Evolutionary conservation across 2,797 vertebrate species (phyloP).

Genomic region (Carapus acus): DNA sequence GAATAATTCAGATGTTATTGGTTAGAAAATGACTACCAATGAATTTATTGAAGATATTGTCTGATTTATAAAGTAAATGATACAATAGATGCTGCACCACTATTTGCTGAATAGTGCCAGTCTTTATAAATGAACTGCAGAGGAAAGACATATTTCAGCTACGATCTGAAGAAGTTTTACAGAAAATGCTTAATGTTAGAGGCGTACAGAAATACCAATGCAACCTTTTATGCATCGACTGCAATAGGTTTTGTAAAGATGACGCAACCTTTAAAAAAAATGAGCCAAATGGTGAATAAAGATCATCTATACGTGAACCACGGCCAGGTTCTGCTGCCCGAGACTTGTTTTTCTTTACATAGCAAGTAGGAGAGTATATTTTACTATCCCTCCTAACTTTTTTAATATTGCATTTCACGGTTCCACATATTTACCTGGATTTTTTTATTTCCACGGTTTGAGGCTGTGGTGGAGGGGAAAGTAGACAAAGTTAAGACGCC

Average conservation of each 20-base stretch:
- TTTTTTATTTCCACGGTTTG: no score
- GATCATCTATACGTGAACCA: constrained; percentile 8
- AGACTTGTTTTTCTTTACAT: constrained; percentile 5
- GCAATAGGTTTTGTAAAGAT: constrained; percentile 27
- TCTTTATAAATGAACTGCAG: constrained; percentile 16
- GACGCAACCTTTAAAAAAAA: constrained; percentile 11
- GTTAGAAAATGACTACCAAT: constrained; percentile 4
- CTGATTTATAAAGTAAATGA: background rate
- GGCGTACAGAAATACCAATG: background rate
- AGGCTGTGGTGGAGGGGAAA: no score
- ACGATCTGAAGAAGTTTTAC: background rate
- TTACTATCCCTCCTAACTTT: no score
- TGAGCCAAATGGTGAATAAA: constrained; percentile 47
- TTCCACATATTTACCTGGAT: no score
- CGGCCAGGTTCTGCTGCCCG: constrained; percentile 1
- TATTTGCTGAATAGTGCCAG: background rate
- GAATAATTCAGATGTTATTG: constrained; percentile 8
- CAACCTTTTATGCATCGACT: constrained; percentile 25
- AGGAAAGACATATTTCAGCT: constrained; percentile 13
- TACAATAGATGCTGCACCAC: background rate
- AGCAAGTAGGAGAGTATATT: no score
- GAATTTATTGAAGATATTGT: constrained; percentile 3
- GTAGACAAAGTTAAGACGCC: background rate
- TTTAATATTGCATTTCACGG: no score
- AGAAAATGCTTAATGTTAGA: constrained; percentile 10